Conservation (phyloP, 2,797 vertebrate genomes). For the Semaprochilodus insignis region DNA sequence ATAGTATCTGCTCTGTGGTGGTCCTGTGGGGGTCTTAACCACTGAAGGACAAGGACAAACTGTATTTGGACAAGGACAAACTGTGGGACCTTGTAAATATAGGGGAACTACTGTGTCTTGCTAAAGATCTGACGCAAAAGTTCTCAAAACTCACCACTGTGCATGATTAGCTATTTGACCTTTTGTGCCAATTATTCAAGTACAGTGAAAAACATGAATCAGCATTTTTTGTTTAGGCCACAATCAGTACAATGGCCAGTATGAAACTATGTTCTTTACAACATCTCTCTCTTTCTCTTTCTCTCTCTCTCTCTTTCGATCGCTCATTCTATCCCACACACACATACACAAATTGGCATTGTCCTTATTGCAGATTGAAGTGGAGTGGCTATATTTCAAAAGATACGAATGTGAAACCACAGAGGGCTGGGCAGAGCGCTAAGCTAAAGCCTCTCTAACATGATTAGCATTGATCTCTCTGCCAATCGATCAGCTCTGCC, state of each 20-base stretch:
- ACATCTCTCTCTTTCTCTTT: neutral
- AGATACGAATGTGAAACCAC: neutral
- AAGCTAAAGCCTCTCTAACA: slow-evolving; percentile 39
- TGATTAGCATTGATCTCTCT: slow-evolving; percentile 71
- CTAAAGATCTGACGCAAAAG: too few species aligned
- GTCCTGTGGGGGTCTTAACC: too few species aligned
- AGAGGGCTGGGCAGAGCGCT: neutral
- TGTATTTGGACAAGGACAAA: too few species aligned
- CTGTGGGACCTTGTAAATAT: too few species aligned
- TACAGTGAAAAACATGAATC: too few species aligned
- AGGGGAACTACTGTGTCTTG: too few species aligned
- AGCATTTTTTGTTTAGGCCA: too few species aligned
- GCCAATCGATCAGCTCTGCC: slow-evolving; percentile 56
- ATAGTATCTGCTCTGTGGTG: too few species aligned
- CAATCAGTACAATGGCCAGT: neutral
- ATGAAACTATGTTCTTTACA: neutral
- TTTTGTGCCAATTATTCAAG: neutral
- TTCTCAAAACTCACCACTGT: too few species aligned
- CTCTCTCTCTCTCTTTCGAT: neutral
- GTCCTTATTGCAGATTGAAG: neutral
- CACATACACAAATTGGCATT: neutral
- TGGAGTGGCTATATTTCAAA: slow-evolving; percentile 12
- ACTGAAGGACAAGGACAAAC: too few species aligned
- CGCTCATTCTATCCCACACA: neutral
- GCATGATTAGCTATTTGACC: too few species aligned